A percentile compares a stretch with the other conserved stretches of the same genome.
phyloP scores from a whole-genome alignment of 2,113 vertebrate species.

The Odocoileus hemionus region DNA sequence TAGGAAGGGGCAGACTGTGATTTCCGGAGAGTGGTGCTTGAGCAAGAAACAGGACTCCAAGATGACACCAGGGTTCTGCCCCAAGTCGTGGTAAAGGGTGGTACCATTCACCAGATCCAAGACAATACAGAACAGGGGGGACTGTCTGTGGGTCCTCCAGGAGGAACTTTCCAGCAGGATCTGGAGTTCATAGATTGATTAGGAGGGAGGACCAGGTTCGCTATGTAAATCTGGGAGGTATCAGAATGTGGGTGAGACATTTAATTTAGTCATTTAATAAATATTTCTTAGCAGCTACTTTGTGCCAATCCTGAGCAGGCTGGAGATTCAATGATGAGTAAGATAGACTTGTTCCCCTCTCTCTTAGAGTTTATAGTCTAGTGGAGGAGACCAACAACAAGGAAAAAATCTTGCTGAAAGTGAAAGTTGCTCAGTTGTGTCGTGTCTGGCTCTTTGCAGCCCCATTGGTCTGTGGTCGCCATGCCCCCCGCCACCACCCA shows the following conservation, averaged over 20 bases:
- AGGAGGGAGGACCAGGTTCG: neutral
- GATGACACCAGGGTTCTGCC: neutral
- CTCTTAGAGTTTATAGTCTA: neutral
- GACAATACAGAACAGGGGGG: neutral
- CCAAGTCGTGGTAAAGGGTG: neutral
- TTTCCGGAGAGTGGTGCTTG: neutral
- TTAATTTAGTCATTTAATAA: neutral
- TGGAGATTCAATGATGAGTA: neutral
- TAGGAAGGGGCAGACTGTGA: neutral
- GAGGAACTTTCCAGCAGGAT: neutral
- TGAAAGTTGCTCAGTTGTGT: neutral
- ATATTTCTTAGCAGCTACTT: neutral
- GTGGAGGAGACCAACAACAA: neutral
- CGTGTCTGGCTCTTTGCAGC: neutral
- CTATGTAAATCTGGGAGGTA: neutral
- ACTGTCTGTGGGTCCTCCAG: neutral
- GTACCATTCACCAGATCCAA: neutral
- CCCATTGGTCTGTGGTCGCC: neutral
- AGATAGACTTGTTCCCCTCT: neutral
- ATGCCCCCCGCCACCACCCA: neutral
- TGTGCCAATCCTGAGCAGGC: neutral
- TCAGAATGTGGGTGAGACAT: neutral
- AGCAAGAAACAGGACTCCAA: neutral
- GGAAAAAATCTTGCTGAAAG: neutral
- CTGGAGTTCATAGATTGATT: neutral